Conservation (phyloP, 2,113 vertebrate species). For the Pelobates fuscus region DNA sequence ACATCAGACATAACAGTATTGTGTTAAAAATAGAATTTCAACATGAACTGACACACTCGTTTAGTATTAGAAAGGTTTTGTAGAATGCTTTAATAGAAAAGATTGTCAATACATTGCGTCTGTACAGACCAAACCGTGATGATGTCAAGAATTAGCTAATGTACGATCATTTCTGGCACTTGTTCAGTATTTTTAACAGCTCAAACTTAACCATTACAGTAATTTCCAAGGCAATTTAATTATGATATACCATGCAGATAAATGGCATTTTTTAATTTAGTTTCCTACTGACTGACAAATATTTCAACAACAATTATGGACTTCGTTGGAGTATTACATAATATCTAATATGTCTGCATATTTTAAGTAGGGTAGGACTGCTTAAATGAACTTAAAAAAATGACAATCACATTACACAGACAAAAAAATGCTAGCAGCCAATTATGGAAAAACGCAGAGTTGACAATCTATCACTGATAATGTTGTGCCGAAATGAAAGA, state of each 20-base stretch:
- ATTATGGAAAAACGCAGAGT: conserved; percentile 8
- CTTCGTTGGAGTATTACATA: conserved; percentile 32
- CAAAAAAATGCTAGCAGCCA: neutral
- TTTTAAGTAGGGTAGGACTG: neutral
- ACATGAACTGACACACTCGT: too few relatives aligned
- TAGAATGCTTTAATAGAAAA: too few relatives aligned
- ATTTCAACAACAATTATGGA: conserved; percentile 24
- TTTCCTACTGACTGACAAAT: conserved; percentile 31
- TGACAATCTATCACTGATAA: conserved; percentile 22
- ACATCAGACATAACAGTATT: too few relatives aligned
- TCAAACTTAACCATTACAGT: conserved; percentile 14
- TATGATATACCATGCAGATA: conserved; percentile 41
- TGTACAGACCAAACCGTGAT: too few relatives aligned
- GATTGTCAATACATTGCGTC: too few relatives aligned
- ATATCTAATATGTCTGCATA: conserved; percentile 27
- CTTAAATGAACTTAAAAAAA: conserved; percentile 23
- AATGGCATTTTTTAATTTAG: conserved; percentile 32
- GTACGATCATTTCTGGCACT: conserved; percentile 10
- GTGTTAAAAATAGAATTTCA: too few relatives aligned
- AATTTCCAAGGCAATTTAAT: conserved; percentile 37
- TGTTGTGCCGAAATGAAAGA: conserved; percentile 6
- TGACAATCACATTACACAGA: conserved; percentile 15
- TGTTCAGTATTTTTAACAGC: conserved; percentile 23
- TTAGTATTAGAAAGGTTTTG: too few relatives aligned
- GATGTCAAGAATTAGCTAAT: too few relatives aligned